Percentiles rank a stretch among this genome's conserved stretches.
Conservation (phyloP, 1,140 invertebrate genomes). For the Zaprionus ornatus region DNA sequence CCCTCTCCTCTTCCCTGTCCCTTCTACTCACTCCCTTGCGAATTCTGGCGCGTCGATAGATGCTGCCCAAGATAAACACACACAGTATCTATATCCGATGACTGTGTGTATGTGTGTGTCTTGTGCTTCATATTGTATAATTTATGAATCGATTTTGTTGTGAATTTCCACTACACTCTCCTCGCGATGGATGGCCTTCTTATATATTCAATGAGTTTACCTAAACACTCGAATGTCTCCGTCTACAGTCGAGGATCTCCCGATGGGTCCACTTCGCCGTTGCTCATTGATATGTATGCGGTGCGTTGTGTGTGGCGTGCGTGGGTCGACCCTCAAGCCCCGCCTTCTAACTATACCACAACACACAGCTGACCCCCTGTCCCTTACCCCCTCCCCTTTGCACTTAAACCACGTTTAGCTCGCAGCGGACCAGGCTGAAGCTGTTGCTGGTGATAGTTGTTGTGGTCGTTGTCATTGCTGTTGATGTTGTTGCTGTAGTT, state of each 20-base stretch:
- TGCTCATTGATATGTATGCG: constrained; percentile 24
- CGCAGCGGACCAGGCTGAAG: constrained; percentile 14
- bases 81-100: not conserved
- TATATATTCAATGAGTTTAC: constrained; percentile 50
- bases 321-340: not conserved
- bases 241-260: constrained; percentile 2
- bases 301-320: not conserved
- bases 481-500: constrained; percentile 38
- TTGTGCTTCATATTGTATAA: constrained; percentile 55
- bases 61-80: not conserved
- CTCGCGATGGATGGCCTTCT: constrained; percentile 34
- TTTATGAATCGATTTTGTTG: constrained; percentile 70
- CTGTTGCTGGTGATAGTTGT: constrained; percentile 42
- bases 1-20: not conserved
- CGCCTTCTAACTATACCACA: not conserved
- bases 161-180: constrained; percentile 10
- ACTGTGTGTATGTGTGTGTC: not conserved
- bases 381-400: not conserved
- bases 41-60: not conserved
- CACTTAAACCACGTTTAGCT: not conserved
- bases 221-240: constrained; percentile 33
- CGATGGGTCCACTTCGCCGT: not conserved
- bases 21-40: not conserved
- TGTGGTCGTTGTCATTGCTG: constrained; percentile 12
- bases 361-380: not conserved